Conservation (phyloP, 2,113 vertebrate genomes). For the Aptenodytes forsteri region DNA sequence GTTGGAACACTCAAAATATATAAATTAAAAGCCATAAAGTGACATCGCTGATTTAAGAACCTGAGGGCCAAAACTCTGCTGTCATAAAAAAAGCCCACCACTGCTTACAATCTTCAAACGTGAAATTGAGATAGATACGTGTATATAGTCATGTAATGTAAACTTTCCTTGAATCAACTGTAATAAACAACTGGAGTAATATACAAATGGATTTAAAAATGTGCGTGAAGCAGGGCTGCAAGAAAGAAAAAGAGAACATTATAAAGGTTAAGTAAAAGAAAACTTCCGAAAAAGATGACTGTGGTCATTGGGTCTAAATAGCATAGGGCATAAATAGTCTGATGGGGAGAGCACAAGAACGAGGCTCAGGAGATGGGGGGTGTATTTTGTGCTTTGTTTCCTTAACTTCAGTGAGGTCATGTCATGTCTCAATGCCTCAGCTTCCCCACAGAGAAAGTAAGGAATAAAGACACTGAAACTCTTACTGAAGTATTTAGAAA, state of each 20-base stretch:
- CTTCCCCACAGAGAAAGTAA: background rate
- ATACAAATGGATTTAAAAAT: background rate
- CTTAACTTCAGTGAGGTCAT: background rate
- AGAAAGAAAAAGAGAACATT: background rate
- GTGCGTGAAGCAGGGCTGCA: background rate
- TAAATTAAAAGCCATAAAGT: conserved; percentile 51
- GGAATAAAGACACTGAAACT: background rate
- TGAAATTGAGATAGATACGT: background rate
- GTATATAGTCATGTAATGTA: background rate
- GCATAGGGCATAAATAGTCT: background rate
- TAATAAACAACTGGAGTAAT: background rate
- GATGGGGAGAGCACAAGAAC: background rate
- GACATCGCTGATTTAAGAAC: conserved; percentile 35
- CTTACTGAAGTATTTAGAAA: background rate
- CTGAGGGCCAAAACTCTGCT: background rate
- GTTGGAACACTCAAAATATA: conserved; percentile 32
- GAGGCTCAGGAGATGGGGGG: background rate
- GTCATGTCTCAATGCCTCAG: background rate
- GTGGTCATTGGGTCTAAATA: background rate
- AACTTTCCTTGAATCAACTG: background rate
- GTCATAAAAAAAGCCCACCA: background rate
- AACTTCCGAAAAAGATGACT: background rate
- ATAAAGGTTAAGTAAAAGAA: background rate
- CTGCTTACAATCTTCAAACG: background rate
- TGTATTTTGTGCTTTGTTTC: background rate